Conservation (phyloP, 2,888 invertebrate species). For the Apantesis nais region DNA sequence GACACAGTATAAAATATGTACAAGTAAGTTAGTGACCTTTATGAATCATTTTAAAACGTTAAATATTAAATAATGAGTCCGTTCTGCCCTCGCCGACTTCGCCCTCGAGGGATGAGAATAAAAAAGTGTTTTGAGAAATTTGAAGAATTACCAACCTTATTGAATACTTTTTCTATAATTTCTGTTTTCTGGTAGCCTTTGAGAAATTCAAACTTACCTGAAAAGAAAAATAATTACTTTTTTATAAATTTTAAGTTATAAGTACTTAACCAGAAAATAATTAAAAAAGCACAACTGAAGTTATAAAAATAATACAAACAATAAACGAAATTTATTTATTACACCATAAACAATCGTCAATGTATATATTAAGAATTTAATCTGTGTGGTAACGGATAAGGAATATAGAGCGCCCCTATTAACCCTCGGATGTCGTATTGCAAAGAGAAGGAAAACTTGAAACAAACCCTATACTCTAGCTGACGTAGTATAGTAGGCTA, state of each 20-base stretch:
- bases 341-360: too few species aligned
- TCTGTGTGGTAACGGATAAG: too few species aligned
- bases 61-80: not conserved
- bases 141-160: not conserved
- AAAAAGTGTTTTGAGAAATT: not conserved
- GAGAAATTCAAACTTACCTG: conserved; percentile 15
- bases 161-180: not conserved
- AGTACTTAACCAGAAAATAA: not conserved
- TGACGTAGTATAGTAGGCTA: too few species aligned
- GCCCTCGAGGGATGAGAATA: not conserved
- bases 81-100: not conserved
- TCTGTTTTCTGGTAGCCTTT: not conserved
- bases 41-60: not conserved
- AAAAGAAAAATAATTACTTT: conserved; percentile 8
- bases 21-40: not conserved
- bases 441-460: too few species aligned
- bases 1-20: not conserved
- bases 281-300: not conserved
- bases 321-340: too few species aligned
- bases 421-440: too few species aligned
- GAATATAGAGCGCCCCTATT: too few species aligned
- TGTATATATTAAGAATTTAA: too few species aligned
- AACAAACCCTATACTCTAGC: too few species aligned
- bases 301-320: not conserved
- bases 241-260: not conserved